A percentile compares a stretch with the other conserved stretches of the same genome.
These are phyloP conservation scores for Trichogramma evanescens DNA, from an alignment of 2,888 invertebrate species.

Conservation along the genomic window DNA sequence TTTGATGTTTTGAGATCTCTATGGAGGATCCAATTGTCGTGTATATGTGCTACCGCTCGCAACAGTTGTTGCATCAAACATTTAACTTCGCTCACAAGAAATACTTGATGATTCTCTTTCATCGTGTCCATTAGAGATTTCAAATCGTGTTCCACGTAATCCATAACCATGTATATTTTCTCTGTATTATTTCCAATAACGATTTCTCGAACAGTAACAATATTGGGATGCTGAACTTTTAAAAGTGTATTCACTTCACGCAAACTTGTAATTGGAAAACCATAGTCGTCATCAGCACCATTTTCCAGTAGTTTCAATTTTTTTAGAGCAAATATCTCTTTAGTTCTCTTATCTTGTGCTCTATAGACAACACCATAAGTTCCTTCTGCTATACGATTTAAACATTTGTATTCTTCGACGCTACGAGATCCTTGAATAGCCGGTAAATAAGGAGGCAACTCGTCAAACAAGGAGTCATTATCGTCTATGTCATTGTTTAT, in stretches of 20 bases:
- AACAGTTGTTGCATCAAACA: slow-evolving; percentile 89
- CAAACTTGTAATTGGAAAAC: slow-evolving; percentile 96
- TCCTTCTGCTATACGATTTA: slow-evolving; percentile 98
- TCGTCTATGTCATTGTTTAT: slow-evolving; percentile 26
- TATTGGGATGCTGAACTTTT: slow-evolving; percentile 87
- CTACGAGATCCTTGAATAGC: slow-evolving; percentile 91
- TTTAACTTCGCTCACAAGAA: slow-evolving; percentile 82
- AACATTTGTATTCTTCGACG: slow-evolving; percentile 95
- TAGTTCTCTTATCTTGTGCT: slow-evolving; percentile 91
- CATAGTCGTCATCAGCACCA: slow-evolving; percentile 98
- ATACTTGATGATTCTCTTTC: slow-evolving; percentile 80
- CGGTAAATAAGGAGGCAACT: slow-evolving; percentile 75
- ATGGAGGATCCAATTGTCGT: slow-evolving; percentile 99
- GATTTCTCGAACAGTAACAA: slow-evolving; percentile 96
- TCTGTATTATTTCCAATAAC: slow-evolving; percentile 99
- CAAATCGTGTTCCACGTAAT: slow-evolving; percentile 97
- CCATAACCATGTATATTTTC: slow-evolving; percentile 97
- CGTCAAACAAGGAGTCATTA: slow-evolving; percentile 37
- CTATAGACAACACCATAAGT: slow-evolving; percentile 96
- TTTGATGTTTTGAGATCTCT: slow-evolving; percentile 98
- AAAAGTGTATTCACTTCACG: slow-evolving; percentile 96
- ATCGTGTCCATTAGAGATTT: slow-evolving; percentile 98
- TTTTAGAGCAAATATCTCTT: slow-evolving; percentile 96
- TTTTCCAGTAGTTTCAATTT: slow-evolving; percentile 99
- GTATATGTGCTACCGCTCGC: slow-evolving; percentile 88